Conservation (phyloP, 2,113 vertebrate species). For the Hippolais icterina region DNA sequence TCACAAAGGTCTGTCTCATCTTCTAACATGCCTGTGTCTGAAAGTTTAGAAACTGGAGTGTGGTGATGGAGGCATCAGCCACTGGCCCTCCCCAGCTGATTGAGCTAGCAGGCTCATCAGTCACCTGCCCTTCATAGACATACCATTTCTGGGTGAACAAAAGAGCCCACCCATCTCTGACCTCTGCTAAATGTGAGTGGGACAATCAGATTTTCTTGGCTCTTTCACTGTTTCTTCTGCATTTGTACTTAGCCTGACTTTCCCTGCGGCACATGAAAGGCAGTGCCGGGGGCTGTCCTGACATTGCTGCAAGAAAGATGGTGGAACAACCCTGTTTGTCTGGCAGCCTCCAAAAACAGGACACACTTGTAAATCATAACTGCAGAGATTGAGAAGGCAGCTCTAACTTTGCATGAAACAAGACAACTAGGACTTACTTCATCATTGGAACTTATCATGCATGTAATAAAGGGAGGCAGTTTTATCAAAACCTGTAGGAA, state of each 20-base stretch:
- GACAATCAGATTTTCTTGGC: background rate
- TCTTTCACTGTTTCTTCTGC: background rate
- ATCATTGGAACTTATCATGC: background rate
- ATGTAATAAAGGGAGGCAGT: background rate
- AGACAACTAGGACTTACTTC: background rate
- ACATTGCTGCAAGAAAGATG: background rate
- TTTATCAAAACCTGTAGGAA: background rate
- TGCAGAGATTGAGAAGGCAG: background rate
- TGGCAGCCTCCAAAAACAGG: background rate
- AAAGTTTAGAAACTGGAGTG: background rate
- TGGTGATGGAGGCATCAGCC: background rate
- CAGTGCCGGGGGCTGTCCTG: background rate
- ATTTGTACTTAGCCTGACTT: background rate
- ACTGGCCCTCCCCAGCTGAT: background rate
- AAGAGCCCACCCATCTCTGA: background rate
- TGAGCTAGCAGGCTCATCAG: background rate
- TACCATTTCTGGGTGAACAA: background rate
- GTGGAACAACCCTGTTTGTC: background rate
- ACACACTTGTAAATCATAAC: background rate
- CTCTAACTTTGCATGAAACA: background rate
- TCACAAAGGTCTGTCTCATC: background rate
- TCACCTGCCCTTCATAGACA: background rate
- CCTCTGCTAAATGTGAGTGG: background rate
- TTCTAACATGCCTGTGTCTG: background rate
- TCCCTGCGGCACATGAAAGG: background rate